Percentiles rank a stretch among this genome's conserved stretches.
Conservation (phyloP, 1,140 invertebrate species). For the Mercenaria mercenaria region DNA sequence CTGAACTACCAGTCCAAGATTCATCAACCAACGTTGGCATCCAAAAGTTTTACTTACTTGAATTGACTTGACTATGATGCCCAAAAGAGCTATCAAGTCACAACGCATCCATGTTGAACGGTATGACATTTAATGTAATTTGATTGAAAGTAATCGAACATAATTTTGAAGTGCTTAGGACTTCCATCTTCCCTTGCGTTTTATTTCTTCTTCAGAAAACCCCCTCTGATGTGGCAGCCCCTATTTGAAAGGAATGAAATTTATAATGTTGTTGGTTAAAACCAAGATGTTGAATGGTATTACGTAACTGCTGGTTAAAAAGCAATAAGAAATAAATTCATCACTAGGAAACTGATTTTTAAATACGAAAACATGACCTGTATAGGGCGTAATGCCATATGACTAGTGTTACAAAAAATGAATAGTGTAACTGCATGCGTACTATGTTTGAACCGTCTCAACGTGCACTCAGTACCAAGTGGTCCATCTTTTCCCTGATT, state of each 20-base stretch:
- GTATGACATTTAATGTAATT: background rate
- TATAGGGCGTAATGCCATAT: background rate
- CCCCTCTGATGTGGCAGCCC: background rate
- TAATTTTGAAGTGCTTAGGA: constrained; percentile 12
- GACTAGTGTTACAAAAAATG: background rate
- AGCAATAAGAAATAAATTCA: background rate
- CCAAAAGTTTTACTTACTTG: background rate
- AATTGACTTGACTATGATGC: background rate
- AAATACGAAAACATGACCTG: background rate
- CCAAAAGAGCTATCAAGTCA: background rate
- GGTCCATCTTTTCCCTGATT: background rate
- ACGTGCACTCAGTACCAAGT: background rate
- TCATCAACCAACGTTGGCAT: background rate
- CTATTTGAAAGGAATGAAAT: constrained; percentile 26
- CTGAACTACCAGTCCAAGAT: background rate
- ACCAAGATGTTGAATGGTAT: background rate
- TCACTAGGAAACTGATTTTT: background rate
- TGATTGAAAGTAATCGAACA: background rate
- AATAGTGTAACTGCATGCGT: constrained; percentile 6
- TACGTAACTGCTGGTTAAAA: constrained; percentile 9
- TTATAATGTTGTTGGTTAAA: background rate
- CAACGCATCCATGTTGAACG: background rate
- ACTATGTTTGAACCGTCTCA: constrained; percentile 17
- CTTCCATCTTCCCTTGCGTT: constrained; percentile 12
- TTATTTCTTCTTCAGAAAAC: background rate